Evolutionary conservation across 2,888 invertebrate species (phyloP), one percentile per base, ranked within the genome.

Genomic region (Heteropelma amictum): DNA sequence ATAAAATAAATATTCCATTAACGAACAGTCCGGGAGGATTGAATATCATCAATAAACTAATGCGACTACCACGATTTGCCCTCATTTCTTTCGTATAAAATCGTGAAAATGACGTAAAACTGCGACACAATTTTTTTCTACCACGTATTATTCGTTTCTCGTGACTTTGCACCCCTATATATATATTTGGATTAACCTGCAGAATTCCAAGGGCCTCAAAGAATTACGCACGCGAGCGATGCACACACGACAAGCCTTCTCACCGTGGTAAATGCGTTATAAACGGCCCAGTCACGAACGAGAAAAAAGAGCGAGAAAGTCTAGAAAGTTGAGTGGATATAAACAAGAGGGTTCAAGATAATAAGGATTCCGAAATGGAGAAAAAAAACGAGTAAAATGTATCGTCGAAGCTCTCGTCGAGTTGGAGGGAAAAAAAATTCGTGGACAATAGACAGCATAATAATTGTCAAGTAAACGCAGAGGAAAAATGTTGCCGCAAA

Each of bases 161-260:
- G n/a, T 4, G 1, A 4, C 0, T 51, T 51, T 26, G 28, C 26
- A 8, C 30, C 21, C n/a, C n/a, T n/a, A n/a, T n/a, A n/a, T n/a
- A n/a, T n/a, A 40, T 14, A 17, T 28, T 40, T 8, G 12, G 23
- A 42, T 61, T 30, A 49, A 28, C 21, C 63, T 49, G 47, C 47
- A 58, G 42, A 63, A 69, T 69, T 68, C 63, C 73, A 68, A 73
- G 68, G 73, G 64, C 58, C 58, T 45, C 19, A 49, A 60, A 7
- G 67, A 72, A 71, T 71, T 45, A 65, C 61, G 67, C 72, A 72
- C 72, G 67, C 65, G 61, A 72, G 23, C 56, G n/a, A 56, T 47
- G 40, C 56, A 64, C 35, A 42, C 71, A 71, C 71, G 64, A 64
- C 30, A 56, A 65, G 35, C 23, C 38, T 30, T 28, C 49, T 58